Evolutionary conservation across 2,888 invertebrate species (phyloP).

Genomic region (Nineta flava): DNA sequence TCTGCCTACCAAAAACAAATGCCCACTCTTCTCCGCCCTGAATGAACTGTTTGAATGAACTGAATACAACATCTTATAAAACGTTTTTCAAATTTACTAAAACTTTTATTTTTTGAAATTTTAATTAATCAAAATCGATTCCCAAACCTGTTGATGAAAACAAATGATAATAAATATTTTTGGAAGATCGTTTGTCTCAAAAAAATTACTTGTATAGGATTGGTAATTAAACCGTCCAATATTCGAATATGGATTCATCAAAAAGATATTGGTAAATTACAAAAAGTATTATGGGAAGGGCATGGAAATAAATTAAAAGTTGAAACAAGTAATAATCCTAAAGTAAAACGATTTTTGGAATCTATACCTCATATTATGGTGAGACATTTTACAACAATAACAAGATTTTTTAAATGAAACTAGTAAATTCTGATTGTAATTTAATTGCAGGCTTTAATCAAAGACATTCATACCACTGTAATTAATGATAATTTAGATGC

Average conservation of each 20-base stretch:
- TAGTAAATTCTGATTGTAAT: not conserved
- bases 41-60: too few relatives aligned
- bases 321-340: constrained; percentile 70
- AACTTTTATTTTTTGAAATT: too few relatives aligned
- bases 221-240: constrained; percentile 70
- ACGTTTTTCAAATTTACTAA: too few relatives aligned
- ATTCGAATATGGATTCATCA: constrained; percentile 94
- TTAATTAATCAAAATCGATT: too few relatives aligned
- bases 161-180: too few relatives aligned
- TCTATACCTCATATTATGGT: constrained; percentile 93
- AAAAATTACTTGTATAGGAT: constrained; percentile 29
- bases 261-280: constrained; percentile 69
- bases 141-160: too few relatives aligned
- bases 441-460: constrained; percentile 51
- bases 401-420: not conserved
- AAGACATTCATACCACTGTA: constrained; percentile 63
- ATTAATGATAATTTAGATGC: constrained; percentile 60
- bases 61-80: too few relatives aligned
- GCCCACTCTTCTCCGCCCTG: too few relatives aligned
- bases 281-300: constrained; percentile 81
- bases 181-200: too few relatives aligned
- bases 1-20: too few relatives aligned
- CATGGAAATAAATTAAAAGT: constrained; percentile 69
- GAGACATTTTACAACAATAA: constrained; percentile 12
- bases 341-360: constrained; percentile 71